A percentile compares a stretch with the other conserved stretches of the same genome.
Evolutionary conservation across 2,797 vertebrate species (phyloP).

Genomic region (Potorous gilbertii): DNA sequence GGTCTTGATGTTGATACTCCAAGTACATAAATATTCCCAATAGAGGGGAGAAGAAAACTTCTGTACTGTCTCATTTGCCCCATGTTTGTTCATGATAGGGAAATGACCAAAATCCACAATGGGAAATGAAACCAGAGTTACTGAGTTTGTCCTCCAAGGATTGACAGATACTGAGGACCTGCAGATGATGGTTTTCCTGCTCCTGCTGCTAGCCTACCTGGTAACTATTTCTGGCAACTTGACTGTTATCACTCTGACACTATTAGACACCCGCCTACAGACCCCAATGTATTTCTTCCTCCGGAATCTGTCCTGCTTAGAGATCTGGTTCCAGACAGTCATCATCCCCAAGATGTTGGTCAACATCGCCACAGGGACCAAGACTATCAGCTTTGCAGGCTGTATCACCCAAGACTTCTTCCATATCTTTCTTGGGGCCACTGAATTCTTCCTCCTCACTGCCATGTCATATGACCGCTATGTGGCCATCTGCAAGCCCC

Average conservation of each 20-base stretch:
- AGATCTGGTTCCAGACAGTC: slow-evolving; percentile 62
- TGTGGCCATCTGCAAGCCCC: slow-evolving; percentile 35
- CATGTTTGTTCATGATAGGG: neutral
- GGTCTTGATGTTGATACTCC: neutral
- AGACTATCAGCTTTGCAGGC: slow-evolving; percentile 52
- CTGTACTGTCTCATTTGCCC: neutral
- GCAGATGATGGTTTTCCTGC: slow-evolving; percentile 34
- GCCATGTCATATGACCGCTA: slow-evolving; percentile 39
- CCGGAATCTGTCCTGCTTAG: slow-evolving; percentile 54
- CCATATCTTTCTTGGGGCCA: slow-evolving; percentile 54
- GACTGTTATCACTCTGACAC: slow-evolving; percentile 12
- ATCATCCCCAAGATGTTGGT: slow-evolving; percentile 50
- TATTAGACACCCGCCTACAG: slow-evolving; percentile 43
- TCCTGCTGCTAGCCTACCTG: slow-evolving; percentile 33
- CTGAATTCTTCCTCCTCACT: slow-evolving; percentile 61
- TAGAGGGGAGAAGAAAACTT: neutral
- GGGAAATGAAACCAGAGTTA: slow-evolving; percentile 13
- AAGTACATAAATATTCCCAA: neutral
- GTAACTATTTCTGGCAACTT: slow-evolving; percentile 40
- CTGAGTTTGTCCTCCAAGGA: slow-evolving; percentile 58
- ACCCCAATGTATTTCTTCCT: slow-evolving; percentile 50
- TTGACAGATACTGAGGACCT: slow-evolving; percentile 35
- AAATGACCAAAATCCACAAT: neutral
- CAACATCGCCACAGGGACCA: slow-evolving; percentile 38
- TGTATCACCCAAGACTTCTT: slow-evolving; percentile 55